A percentile compares a stretch with the other conserved stretches of the same genome.
These are phyloP conservation scores for Epinotia brunnichana DNA, from an alignment of 2,888 invertebrate species.

Conservation along the genomic window DNA sequence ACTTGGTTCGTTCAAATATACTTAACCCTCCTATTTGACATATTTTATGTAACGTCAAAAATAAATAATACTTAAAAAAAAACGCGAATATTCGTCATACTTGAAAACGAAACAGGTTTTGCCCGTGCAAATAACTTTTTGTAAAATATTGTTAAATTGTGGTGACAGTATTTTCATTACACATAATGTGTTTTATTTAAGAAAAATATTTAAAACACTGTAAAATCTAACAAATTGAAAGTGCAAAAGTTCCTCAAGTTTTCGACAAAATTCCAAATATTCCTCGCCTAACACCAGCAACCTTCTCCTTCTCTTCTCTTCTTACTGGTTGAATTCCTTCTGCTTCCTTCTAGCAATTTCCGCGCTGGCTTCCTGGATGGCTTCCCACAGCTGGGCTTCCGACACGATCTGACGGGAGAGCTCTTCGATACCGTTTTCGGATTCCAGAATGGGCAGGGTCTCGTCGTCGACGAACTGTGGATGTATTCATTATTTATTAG, in stretches of 20 bases:
- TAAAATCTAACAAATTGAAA: background rate
- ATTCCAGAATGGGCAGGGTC: conserved; percentile 86
- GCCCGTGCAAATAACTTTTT: too few species aligned
- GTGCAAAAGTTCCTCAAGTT: conserved; percentile 4
- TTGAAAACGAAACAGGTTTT: too few species aligned
- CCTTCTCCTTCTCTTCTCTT: conserved; percentile 45
- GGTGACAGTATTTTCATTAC: too few species aligned
- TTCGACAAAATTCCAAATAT: background rate
- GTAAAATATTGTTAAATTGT: too few species aligned
- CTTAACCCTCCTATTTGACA: too few species aligned
- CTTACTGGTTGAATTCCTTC: conserved; percentile 66
- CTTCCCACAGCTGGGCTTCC: conserved; percentile 91
- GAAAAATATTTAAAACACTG: background rate
- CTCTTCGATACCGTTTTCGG: conserved; percentile 88
- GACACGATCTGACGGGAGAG: conserved; percentile 90
- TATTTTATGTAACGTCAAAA: too few species aligned
- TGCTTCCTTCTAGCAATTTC: conserved; percentile 87
- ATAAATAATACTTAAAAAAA: too few species aligned
- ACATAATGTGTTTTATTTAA: background rate
- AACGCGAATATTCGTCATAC: too few species aligned
- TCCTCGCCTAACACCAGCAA: background rate
- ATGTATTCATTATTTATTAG: background rate
- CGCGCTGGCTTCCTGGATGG: conserved; percentile 90
- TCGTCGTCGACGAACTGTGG: conserved; percentile 82
- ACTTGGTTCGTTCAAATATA: too few species aligned